Conservation (phyloP, 2,113 vertebrate species). For the Chitala chitala region DNA sequence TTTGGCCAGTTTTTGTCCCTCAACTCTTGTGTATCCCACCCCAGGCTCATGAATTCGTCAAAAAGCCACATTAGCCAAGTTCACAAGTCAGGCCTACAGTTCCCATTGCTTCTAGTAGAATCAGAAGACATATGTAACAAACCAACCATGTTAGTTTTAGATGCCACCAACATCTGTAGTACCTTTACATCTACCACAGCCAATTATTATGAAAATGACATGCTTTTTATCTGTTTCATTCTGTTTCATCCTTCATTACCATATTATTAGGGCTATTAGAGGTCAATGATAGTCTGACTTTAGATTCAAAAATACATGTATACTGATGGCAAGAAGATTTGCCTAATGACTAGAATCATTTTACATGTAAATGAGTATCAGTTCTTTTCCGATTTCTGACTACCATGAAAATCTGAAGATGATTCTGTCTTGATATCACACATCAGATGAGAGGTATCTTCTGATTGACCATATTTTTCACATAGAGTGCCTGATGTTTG, state of each 20-base stretch:
- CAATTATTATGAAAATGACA: background rate
- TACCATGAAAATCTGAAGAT: conserved; percentile 4
- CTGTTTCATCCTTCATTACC: conserved; percentile 4
- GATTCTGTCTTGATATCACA: background rate
- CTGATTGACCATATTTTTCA: background rate
- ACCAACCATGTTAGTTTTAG: too few relatives aligned
- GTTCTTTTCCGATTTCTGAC: background rate
- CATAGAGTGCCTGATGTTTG: background rate
- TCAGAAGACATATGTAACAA: too few relatives aligned
- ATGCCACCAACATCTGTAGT: background rate
- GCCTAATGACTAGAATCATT: conserved; percentile 21
- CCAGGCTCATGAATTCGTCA: background rate
- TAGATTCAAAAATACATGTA: conserved; percentile 22
- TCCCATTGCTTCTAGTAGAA: too few relatives aligned
- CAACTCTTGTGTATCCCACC: background rate
- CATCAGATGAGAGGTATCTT: background rate
- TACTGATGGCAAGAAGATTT: conserved; percentile 16
- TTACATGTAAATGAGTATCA: conserved; percentile 12
- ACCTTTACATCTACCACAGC: background rate
- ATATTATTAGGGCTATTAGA: conserved; percentile 22
- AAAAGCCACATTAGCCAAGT: too few relatives aligned
- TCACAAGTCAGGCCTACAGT: too few relatives aligned
- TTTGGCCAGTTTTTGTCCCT: too few relatives aligned
- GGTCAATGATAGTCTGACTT: conserved; percentile 25
- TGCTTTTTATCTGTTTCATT: conserved; percentile 1